A percentile compares a stretch with the other conserved stretches of the same genome.
phyloP scores from a whole-genome alignment of 2,888 invertebrate species.

The Nowickia ferox region DNA sequence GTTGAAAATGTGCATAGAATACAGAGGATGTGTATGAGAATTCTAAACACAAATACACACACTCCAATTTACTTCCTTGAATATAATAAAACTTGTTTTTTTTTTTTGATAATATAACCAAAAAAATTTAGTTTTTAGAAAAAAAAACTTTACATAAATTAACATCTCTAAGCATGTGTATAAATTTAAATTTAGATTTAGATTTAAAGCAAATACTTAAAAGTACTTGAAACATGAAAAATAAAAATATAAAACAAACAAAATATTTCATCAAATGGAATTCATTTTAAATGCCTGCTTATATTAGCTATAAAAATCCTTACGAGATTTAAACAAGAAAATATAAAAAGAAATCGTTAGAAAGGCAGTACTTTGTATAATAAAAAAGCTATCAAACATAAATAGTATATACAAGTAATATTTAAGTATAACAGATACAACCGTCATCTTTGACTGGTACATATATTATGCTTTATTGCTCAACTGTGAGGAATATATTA shows the following conservation, averaged over 20 bases:
- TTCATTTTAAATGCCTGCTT: no score
- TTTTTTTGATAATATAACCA: background rate
- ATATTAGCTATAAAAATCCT: no score
- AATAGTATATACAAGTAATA: no score
- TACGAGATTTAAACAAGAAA: no score
- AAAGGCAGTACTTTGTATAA: no score
- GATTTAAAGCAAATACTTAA: background rate
- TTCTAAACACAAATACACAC: background rate
- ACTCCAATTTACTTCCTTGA: background rate
- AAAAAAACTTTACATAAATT: background rate
- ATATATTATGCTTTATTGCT: no score
- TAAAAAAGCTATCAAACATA: no score
- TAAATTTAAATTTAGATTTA: background rate
- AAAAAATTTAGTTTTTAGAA: background rate
- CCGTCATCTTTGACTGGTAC: no score
- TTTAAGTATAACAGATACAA: no score
- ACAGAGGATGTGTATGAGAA: constrained; percentile 10
- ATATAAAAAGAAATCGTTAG: no score
- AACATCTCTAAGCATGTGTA: background rate
- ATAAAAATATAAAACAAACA: background rate
- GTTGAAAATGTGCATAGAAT: constrained; percentile 48
- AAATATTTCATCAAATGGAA: background rate
- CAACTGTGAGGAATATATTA: no score
- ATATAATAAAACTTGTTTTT: background rate
- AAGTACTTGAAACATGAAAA: background rate